These are phyloP conservation scores for Podiceps cristatus DNA, from an alignment of 2,113 vertebrate species.

Conservation along the genomic window DNA sequence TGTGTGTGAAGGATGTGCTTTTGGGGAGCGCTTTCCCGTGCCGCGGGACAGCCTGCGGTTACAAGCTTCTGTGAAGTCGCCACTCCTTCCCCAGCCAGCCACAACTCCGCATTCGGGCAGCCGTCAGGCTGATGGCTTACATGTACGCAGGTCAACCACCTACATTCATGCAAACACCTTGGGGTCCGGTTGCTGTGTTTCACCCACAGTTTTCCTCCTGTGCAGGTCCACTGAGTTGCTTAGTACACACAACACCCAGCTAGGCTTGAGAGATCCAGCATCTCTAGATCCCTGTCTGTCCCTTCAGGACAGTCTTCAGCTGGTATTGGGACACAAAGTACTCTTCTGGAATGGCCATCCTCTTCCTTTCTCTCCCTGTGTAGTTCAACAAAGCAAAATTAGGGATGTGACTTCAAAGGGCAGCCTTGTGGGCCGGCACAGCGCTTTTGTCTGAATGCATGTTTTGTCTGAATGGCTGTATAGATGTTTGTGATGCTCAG, in stretches of 20 bases:
- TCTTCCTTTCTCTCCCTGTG: not conserved
- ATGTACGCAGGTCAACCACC: not conserved
- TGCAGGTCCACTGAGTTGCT: not conserved
- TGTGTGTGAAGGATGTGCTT: not conserved
- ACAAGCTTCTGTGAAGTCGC: not conserved
- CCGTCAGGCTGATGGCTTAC: not conserved
- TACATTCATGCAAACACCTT: not conserved
- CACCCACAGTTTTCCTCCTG: not conserved
- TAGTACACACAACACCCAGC: not conserved
- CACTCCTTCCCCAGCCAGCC: not conserved
- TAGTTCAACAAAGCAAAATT: not conserved
- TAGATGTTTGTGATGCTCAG: not conserved
- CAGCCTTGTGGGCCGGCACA: not conserved
- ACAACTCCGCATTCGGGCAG: not conserved
- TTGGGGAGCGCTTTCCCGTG: not conserved
- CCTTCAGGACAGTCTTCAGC: not conserved
- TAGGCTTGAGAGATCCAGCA: not conserved
- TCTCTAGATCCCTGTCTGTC: not conserved
- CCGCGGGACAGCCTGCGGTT: not conserved
- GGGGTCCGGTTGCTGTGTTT: accelerated
- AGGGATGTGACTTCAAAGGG: not conserved
- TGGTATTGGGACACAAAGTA: not conserved
- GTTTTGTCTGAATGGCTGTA: not conserved
- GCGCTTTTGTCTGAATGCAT: not conserved
- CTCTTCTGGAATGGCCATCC: not conserved